Conservation (phyloP, 2,797 vertebrate species). For the Ibycter americanus region DNA sequence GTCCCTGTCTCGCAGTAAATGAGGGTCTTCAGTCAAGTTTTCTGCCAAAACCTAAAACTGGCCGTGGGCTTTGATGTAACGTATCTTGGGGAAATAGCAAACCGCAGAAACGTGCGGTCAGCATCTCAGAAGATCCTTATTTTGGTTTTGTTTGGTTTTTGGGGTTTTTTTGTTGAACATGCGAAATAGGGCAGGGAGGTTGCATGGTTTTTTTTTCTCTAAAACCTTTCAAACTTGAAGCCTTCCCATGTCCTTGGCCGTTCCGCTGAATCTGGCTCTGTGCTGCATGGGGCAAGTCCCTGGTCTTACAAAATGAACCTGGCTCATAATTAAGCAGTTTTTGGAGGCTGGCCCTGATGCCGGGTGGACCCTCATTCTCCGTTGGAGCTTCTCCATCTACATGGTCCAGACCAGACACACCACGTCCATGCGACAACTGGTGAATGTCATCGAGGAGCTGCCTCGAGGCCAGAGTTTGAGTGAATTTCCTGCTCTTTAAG, state of each 20-base stretch:
- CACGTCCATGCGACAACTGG: rapidly evolving
- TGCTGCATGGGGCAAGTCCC: too few relatives aligned
- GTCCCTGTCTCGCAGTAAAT: neutral
- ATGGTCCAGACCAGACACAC: rapidly evolving
- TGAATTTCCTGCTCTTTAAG: neutral
- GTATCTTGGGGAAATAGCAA: neutral
- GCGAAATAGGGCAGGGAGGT: neutral
- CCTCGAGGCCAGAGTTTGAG: neutral
- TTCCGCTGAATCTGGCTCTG: neutral
- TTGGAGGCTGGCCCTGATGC: neutral
- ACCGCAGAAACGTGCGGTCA: neutral
- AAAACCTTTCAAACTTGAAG: neutral
- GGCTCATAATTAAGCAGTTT: neutral
- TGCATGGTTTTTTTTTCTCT: too few relatives aligned
- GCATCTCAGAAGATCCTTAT: neutral
- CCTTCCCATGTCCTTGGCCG: neutral
- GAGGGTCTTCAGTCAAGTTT: neutral
- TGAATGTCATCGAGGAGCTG: rapidly evolving
- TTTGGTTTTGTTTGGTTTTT: too few relatives aligned
- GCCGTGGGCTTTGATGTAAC: neutral
- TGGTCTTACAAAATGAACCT: neutral
- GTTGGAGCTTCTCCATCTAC: neutral
- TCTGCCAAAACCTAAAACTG: neutral
- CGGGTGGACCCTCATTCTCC: neutral
- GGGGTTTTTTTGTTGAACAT: neutral